Evolutionary conservation across 1,140 invertebrate genomes (phyloP).

Genomic region (Triops longicaudatus): DNA sequence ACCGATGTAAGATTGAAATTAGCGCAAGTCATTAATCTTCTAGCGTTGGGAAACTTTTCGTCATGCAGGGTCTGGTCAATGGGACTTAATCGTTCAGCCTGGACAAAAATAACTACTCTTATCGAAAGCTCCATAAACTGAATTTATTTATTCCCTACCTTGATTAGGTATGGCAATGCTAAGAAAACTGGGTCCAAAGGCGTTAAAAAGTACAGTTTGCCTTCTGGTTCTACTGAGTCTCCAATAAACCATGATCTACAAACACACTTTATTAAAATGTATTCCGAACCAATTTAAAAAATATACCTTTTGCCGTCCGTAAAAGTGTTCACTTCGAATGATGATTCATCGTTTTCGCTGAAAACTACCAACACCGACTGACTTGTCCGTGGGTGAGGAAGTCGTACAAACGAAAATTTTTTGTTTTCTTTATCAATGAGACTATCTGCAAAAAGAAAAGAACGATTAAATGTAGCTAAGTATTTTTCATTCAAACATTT

Average conservation of each 20-base stretch:
- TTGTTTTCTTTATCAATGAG: background rate
- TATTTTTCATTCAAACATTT: background rate
- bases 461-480: background rate
- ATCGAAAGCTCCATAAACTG: background rate
- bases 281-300: background rate
- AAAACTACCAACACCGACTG: background rate
- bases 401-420: background rate
- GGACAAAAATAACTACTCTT: background rate
- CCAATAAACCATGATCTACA: slow-evolving; percentile 1
- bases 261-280: background rate
- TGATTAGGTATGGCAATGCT: background rate
- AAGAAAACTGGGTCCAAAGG: background rate
- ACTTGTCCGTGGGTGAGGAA: background rate
- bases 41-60: background rate
- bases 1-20: background rate
- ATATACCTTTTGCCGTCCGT: background rate
- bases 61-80: background rate
- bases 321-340: slow-evolving; percentile 8
- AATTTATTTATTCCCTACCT: background rate
- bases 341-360: background rate
- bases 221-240: background rate
- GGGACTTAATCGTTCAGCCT: background rate
- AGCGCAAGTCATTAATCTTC: background rate
- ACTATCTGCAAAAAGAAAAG: background rate
- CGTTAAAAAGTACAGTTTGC: background rate